Evolutionary conservation across 2,888 invertebrate species (phyloP), one percentile per base, ranked within the genome.

Genomic region (Lapara coniferarum): DNA sequence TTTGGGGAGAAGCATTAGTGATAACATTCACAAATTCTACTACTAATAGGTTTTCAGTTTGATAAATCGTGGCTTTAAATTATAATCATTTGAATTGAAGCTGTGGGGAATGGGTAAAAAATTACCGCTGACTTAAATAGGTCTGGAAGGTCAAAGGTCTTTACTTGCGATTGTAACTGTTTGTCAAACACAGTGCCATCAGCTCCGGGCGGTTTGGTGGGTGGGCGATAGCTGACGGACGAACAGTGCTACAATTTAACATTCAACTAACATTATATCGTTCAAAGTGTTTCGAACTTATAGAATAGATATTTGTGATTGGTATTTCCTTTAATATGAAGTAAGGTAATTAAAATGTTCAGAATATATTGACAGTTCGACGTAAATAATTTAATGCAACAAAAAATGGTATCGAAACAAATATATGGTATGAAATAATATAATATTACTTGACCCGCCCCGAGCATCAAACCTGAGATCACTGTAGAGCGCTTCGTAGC

Each of bases 161-260:
- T 70, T 68, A 69, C 53, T 63, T 66, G 68, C 66, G 70, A 68
- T 68, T 76, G 74, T 77, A 77, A 78, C 75, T 78, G 68, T 84
- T 83, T 81, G 82, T 80, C 82, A 84, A 83, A 80, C 77, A 79
- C 81, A 80, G 81, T 74, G 76, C 77, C 75, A 76, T 74, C 78
- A 77, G 79, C 77, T 80, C 71, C 73, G 74, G 78, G 78, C 75
- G 78, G 77, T 78, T 67, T 75, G 78, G 76, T 69, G 74, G 71
- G 75, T 73, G 67, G 68, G 74, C 75, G 63, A 63, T 49, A 63
- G 63, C 13, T 16, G 55, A 55, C 19, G n/a, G 44, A 67, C 46
- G 16, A 56, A 66, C 46, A 55, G 67, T 67, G 46, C 44, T 46
- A 16, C 58, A 19, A 68, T 56, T 44, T 30, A 58, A 30, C 53